phyloP scores from a whole-genome alignment of 2,888 invertebrate genomes.

The Eupithecia inturbata region DNA sequence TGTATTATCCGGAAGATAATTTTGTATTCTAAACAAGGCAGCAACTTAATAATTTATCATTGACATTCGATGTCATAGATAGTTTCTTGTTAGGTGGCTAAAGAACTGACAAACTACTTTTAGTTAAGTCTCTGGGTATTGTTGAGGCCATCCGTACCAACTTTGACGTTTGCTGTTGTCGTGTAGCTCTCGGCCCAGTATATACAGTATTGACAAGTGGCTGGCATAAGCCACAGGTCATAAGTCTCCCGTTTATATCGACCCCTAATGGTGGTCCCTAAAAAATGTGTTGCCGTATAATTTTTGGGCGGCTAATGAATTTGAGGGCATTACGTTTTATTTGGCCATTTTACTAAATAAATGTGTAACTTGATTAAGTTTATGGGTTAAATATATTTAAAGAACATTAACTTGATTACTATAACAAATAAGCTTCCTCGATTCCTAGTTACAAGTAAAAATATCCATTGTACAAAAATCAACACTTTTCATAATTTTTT shows the following conservation, averaged over 20 bases:
- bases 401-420: conserved; percentile 3
- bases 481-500: background rate
- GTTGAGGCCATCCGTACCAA: background rate
- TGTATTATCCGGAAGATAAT: background rate
- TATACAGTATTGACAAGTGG: background rate
- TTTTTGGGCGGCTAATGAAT: conserved; percentile 38
- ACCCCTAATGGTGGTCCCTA: conserved; percentile 31
- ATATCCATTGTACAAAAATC: background rate
- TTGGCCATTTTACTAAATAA: conserved; percentile 32
- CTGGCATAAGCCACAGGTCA: background rate
- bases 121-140: background rate
- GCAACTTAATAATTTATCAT: background rate
- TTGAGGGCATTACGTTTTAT: conserved; percentile 37
- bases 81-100: background rate
- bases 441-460: background rate
- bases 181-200: background rate
- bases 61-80: background rate
- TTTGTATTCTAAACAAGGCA: no score
- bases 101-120: background rate
- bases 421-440: background rate
- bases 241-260: background rate
- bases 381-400: conserved; percentile 19
- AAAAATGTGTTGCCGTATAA: conserved; percentile 39
- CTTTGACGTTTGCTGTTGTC: background rate
- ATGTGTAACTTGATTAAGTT: conserved; percentile 34